phyloP scores from a whole-genome alignment of 2,888 invertebrate genomes.

The Drosophila limbata region DNA sequence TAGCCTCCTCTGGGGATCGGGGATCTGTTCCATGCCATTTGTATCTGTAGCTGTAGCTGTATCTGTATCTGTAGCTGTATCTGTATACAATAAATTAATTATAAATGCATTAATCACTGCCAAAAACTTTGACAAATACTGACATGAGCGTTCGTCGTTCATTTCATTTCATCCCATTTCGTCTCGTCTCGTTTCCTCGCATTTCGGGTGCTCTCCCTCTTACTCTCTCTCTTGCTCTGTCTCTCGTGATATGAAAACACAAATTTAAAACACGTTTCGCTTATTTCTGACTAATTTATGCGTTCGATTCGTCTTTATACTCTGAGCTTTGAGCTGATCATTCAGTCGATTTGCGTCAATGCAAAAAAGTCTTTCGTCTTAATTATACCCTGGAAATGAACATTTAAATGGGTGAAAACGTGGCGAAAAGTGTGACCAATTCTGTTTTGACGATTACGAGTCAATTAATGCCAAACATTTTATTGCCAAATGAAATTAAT shows the following conservation, averaged over 20 bases:
- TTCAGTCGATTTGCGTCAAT: slow-evolving; percentile 41
- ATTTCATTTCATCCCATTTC: slow-evolving; percentile 37
- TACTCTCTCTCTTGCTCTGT: slow-evolving; percentile 3
- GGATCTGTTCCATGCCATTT: slow-evolving; percentile 24
- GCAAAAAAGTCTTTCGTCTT: slow-evolving; percentile 47
- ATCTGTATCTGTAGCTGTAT: slow-evolving; percentile 5
- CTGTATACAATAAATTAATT: slow-evolving; percentile 80
- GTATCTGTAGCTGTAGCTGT: not conserved
- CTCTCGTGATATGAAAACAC: slow-evolving; percentile 74
- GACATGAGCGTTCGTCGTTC: slow-evolving; percentile 78
- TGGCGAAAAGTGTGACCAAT: not conserved
- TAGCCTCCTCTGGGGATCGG: slow-evolving; percentile 32
- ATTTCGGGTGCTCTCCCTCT: not conserved
- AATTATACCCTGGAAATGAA: slow-evolving; percentile 51
- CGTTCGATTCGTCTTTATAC: slow-evolving; percentile 68
- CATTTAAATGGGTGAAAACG: not conserved
- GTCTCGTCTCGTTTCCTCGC: slow-evolving; percentile 4
- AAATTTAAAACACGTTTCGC: slow-evolving; percentile 82
- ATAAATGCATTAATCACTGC: slow-evolving; percentile 84
- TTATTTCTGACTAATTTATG: slow-evolving; percentile 80
- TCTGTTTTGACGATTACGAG: not conserved
- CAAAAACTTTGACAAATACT: slow-evolving; percentile 82
- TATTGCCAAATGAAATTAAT: not conserved
- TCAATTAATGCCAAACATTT: not conserved
- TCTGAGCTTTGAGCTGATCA: slow-evolving; percentile 38